These are phyloP conservation scores for Saturnia japonica DNA, from an alignment of 2,888 invertebrate genomes.

Conservation along the genomic window DNA sequence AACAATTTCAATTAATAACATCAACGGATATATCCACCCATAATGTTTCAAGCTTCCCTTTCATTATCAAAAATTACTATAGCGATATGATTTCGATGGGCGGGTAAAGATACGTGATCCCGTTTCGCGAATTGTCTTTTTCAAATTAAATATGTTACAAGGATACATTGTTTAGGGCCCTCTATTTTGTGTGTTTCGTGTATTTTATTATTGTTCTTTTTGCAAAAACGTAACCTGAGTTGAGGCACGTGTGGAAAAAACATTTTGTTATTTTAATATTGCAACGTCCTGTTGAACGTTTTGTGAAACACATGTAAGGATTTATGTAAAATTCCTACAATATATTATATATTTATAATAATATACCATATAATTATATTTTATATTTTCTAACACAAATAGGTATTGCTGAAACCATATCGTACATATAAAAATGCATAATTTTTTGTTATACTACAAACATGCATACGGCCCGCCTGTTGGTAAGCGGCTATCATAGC, in stretches of 20 bases:
- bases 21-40: slow-evolving; percentile 74
- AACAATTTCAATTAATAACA: slow-evolving; percentile 63
- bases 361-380: background rate
- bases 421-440: background rate
- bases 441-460: no score
- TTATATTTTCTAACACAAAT: background rate
- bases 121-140: slow-evolving; percentile 70
- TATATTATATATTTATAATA: no score
- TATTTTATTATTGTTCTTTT: slow-evolving; percentile 66
- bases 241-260: slow-evolving; percentile 67
- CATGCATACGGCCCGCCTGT: no score
- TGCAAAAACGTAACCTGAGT: slow-evolving; percentile 67
- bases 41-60: slow-evolving; percentile 64
- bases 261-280: slow-evolving; percentile 66
- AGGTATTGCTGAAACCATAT: background rate
- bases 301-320: slow-evolving; percentile 23
- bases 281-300: slow-evolving; percentile 44
- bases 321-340: slow-evolving; percentile 9
- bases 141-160: slow-evolving; percentile 65
- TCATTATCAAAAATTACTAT: slow-evolving; percentile 76
- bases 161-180: slow-evolving; percentile 53
- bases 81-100: slow-evolving; percentile 71
- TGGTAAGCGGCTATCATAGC: no score
- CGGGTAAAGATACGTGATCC: slow-evolving; percentile 61
- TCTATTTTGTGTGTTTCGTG: slow-evolving; percentile 52